A percentile compares a stretch with the other conserved stretches of the same genome.
phyloP scores from a whole-genome alignment of 2,113 vertebrate species.

The Festucalex cinctus region DNA sequence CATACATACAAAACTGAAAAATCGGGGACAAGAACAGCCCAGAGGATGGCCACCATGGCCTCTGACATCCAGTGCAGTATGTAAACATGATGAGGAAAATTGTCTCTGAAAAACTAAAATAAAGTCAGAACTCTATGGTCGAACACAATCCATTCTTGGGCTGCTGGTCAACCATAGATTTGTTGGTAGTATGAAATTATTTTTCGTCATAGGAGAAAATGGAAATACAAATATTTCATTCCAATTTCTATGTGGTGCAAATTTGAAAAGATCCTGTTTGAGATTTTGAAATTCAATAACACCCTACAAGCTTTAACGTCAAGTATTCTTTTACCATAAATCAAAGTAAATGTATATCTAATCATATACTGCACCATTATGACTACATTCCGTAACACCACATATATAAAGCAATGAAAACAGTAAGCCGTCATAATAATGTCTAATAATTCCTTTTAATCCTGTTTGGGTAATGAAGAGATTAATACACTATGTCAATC shows the following conservation, averaged over 20 bases:
- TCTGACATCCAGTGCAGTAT: constrained; percentile 9
- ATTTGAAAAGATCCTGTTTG: neutral
- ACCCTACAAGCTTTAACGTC: neutral
- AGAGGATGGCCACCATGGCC: neutral
- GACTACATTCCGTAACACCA: neutral
- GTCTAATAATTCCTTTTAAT: constrained; percentile 68
- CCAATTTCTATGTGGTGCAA: neutral
- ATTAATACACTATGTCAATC: constrained; percentile 61
- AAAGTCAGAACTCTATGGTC: neutral
- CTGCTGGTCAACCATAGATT: neutral
- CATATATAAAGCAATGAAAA: constrained; percentile 15
- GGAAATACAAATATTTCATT: neutral
- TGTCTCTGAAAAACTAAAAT: neutral
- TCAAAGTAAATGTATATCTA: neutral
- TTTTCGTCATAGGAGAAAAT: neutral
- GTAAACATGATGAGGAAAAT: neutral
- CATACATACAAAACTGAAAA: constrained; percentile 46
- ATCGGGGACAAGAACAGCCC: constrained; percentile 23
- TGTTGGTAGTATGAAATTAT: neutral
- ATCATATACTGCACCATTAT: neutral
- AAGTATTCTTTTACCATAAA: neutral
- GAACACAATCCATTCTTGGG: neutral
- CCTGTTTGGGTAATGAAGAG: constrained; percentile 66
- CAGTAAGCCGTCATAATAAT: constrained; percentile 61
- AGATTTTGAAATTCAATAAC: neutral